Evolutionary conservation across 1,140 invertebrate genomes (phyloP).

Genomic region (Saxidomus purpurata): DNA sequence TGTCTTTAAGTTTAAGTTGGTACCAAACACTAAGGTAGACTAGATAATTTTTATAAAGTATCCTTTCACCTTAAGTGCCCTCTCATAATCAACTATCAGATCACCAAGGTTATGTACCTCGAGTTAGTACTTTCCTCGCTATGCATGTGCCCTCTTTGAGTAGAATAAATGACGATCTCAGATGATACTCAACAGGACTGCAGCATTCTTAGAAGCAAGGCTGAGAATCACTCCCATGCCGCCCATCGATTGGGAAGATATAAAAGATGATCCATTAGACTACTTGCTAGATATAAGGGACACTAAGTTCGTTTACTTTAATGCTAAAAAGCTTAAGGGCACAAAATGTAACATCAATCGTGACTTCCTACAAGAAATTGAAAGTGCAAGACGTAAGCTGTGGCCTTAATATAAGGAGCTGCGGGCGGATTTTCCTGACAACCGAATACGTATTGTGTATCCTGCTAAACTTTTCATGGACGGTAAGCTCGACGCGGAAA

Average conservation of each 20-base stretch:
- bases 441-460: neutral
- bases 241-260: neutral
- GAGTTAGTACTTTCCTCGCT: too few species aligned
- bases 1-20: too few species aligned
- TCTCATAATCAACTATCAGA: too few species aligned
- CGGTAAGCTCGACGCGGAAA: neutral
- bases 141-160: too few species aligned
- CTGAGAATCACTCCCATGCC: neutral
- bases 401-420: constrained; percentile 36
- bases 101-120: too few species aligned
- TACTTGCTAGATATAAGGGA: neutral
- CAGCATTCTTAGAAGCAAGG: neutral
- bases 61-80: too few species aligned
- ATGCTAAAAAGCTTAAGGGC: neutral
- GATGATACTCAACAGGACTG: neutral
- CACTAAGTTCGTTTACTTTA: neutral
- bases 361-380: too few species aligned
- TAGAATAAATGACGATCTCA: too few species aligned
- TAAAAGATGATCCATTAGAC: neutral
- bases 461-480: constrained; percentile 25
- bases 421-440: neutral
- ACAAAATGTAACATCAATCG: constrained; percentile 28
- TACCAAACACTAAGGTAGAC: too few species aligned
- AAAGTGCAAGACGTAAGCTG: neutral
- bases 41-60: too few species aligned